Evolutionary conservation across 2,113 vertebrate genomes (phyloP), one percentile per base, ranked within the genome.

Genomic region (Menura novaehollandiae): DNA sequence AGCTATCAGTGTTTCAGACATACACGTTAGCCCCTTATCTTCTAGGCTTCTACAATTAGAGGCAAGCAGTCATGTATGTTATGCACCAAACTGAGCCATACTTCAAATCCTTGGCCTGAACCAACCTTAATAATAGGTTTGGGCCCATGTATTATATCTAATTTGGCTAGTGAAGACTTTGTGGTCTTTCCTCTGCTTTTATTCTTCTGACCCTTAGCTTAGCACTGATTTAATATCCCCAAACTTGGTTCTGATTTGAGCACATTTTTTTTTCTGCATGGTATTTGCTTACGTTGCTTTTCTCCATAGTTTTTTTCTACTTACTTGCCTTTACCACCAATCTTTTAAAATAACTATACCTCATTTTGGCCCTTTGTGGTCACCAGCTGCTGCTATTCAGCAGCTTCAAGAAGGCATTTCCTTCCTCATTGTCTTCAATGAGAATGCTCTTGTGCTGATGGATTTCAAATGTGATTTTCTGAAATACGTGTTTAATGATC

Each of bases 391-490:
- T 68, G 41, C 22, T 73, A 33, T 66, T 83, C 15, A 15, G 51
- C 33, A 77, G 63, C 9, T 72, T 59, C 63, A 44, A 82, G 63
- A 82, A 71, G 8, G 58, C 33, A 59, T 94, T 91, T 95, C 64
- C 85, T 91, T n/a, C n/a, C n/a, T n/a, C n/a, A n/a, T n/a, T 46
- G 32, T 88, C 68, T 94, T 46, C 63, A 85, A 2, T 28, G 10
- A 62, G 53, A 80, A 88, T 23, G 10, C 17, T 83, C 43, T 90
- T 67, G 9, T 39, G 21, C 33, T 91, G 72, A 80, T 2, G 2
- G 52, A 90, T 76, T 80, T 94, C 53, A 83, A 85, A 72, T 74
- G 46, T 41, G 53, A 91, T 80, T 97, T 93, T 91, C 85, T 74
- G 55, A 55, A 88, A 80, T 52, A 80, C 44, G 77, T 9, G 52